A percentile compares a stretch with the other conserved stretches of the same genome.
Conservation (phyloP, 2,113 vertebrate genomes). For the Elephas maximus region DNA sequence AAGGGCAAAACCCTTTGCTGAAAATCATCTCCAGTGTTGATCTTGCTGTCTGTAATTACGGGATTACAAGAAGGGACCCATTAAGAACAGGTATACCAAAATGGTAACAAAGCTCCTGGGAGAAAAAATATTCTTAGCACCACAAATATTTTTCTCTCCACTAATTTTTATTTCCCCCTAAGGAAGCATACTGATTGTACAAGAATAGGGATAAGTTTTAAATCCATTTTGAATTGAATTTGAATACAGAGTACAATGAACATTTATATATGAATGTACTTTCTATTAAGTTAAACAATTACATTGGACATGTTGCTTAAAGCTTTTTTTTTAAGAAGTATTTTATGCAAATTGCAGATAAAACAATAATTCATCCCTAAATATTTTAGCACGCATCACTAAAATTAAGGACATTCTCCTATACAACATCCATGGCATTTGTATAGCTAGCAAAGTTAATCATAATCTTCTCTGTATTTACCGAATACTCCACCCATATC, state of each 20-base stretch:
- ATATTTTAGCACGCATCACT: neutral
- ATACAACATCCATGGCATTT: neutral
- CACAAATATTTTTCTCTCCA: neutral
- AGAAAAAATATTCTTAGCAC: neutral
- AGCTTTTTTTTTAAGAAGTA: neutral
- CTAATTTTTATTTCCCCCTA: neutral
- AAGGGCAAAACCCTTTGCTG: neutral
- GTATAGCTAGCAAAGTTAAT: neutral
- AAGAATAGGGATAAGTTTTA: neutral
- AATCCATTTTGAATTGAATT: neutral
- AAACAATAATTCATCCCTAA: neutral
- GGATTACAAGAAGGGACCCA: neutral
- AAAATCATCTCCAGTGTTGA: neutral
- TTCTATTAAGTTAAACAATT: neutral
- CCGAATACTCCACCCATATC: neutral
- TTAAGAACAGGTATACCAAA: neutral
- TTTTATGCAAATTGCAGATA: neutral
- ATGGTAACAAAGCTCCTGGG: neutral
- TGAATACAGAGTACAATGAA: neutral
- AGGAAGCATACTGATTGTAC: accelerated
- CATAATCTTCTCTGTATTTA: neutral
- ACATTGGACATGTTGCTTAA: neutral
- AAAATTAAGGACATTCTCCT: neutral
- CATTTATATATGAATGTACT: neutral
- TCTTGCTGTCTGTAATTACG: neutral